Evolutionary conservation across 2,113 vertebrate genomes (phyloP).

Genomic region (Desmodus rotundus): DNA sequence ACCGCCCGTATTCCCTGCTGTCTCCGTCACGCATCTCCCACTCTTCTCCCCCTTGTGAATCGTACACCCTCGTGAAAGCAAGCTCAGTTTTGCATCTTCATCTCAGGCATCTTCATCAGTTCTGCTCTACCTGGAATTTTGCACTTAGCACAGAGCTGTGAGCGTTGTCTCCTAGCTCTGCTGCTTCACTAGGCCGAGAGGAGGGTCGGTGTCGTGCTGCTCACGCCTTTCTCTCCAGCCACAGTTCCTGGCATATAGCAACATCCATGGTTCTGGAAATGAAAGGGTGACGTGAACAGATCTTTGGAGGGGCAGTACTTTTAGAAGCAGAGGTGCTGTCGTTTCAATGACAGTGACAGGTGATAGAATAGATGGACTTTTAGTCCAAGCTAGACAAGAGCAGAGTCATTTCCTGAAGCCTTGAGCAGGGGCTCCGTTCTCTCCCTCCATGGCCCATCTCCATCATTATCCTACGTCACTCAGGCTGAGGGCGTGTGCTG

Average conservation of each 20-base stretch:
- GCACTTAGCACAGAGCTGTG: not conserved
- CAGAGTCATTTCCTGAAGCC: not conserved
- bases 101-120: not conserved
- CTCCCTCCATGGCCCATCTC: not conserved
- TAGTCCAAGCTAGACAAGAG: not conserved
- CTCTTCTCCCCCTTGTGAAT: not conserved
- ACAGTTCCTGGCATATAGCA: not conserved
- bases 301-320: not conserved
- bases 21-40: rapidly evolving
- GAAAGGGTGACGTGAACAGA: not conserved
- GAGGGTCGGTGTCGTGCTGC: not conserved
- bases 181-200: not conserved
- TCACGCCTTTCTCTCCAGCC: not conserved
- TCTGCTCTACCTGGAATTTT: not conserved
- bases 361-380: not conserved
- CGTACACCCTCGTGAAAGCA: rapidly evolving
- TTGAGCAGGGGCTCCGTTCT: not conserved
- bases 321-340: not conserved
- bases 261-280: not conserved
- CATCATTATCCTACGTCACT: not conserved
- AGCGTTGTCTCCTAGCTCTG: not conserved
- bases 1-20: not conserved
- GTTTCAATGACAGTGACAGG: not conserved
- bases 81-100: not conserved
- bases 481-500: not conserved